Evolutionary conservation across 2,113 vertebrate species (phyloP), one percentile per base, ranked within the genome.

Genomic region (Oxyruncus cristatus): DNA sequence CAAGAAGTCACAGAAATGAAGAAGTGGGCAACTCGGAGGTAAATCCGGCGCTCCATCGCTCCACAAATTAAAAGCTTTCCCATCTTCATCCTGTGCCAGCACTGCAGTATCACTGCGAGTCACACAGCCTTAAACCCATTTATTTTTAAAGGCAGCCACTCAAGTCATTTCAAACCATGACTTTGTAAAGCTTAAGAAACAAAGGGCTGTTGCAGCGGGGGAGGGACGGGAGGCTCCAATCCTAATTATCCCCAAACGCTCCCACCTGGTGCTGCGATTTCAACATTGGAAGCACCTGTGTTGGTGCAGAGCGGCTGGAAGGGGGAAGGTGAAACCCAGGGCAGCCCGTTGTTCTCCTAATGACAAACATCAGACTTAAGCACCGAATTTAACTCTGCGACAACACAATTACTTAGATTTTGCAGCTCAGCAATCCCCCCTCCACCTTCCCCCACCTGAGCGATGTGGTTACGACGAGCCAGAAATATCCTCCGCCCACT

Each of bases 1-100:
- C 12, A 3, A 26, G 13, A 18, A 93, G 11, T 3, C 3, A 28
- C 22, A 62, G 11, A 37, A 17, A 2, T 0, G 11, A 44, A 58
- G 13, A 16, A 30, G n/a, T 0, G 1, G 17, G 28, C 37, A 16
- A 4, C 3, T 4, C 50, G 7, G 53, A 14, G 28, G 23, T 0
- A 35, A 47, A 10, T 1, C 6, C 62, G 8, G 37, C 0, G 19
- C 18, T 49, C 67, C 19, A 4, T 1, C 12, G 19, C 27, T 44
- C 11, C 55, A 13, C 5, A 20, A 20, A 53, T 2, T 0, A 35
- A 37, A 14, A 62, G 15, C 37, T 65, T 16, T 35, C 18, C 37
- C 30, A 2, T 4, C 8, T 21, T 6, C n/a, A 47, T 8, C 11
- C 35, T 3, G 30, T 19, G 46, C 56, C 61, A 3, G 22, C 28